phyloP scores from a whole-genome alignment of 1,140 invertebrate species.

The Drosophila prosaltans region DNA sequence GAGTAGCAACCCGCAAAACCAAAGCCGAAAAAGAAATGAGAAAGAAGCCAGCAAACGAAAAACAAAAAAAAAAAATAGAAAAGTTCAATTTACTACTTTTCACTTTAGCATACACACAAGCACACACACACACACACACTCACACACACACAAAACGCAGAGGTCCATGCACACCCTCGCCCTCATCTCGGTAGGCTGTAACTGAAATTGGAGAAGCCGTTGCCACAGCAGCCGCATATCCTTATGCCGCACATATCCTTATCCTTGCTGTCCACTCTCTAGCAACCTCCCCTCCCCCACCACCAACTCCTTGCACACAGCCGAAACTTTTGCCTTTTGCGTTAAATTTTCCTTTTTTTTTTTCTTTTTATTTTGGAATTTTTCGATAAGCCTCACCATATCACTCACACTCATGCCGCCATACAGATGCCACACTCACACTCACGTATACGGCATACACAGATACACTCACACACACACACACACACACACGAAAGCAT shows the following conservation, averaged over 20 bases:
- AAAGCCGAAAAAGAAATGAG: conserved; percentile 30
- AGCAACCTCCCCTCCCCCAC: conserved; percentile 21
- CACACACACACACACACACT: conserved; percentile 39
- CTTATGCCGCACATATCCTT: conserved; percentile 25
- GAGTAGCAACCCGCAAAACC: conserved; percentile 18
- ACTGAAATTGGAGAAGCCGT: conserved; percentile 71
- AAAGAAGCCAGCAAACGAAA: conserved; percentile 25
- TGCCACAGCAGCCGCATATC: conserved; percentile 20
- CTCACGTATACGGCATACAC: conserved; percentile 1
- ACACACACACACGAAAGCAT: conserved; percentile 38
- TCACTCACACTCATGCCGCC: conserved; percentile 46
- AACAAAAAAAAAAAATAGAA: conserved; percentile 35
- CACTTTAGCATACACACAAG: conserved; percentile 75
- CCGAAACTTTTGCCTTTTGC: conserved; percentile 73
- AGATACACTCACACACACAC: conserved; percentile 25
- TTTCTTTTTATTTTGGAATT: conserved; percentile 81
- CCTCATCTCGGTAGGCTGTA: conserved; percentile 56
- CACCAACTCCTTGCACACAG: conserved; percentile 5
- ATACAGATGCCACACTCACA: conserved; percentile 24
- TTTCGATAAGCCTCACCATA: conserved; percentile 65
- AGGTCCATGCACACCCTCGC: conserved; percentile 29
- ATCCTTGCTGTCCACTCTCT: conserved; percentile 14
- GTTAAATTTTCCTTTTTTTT: conserved; percentile 80
- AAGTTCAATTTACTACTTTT: conserved; percentile 82
- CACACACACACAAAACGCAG: conserved; percentile 27